Percentiles rank a stretch among this genome's conserved stretches.
phyloP scores from a whole-genome alignment of 1,140 invertebrate genomes.

The Cephus cinctus region DNA sequence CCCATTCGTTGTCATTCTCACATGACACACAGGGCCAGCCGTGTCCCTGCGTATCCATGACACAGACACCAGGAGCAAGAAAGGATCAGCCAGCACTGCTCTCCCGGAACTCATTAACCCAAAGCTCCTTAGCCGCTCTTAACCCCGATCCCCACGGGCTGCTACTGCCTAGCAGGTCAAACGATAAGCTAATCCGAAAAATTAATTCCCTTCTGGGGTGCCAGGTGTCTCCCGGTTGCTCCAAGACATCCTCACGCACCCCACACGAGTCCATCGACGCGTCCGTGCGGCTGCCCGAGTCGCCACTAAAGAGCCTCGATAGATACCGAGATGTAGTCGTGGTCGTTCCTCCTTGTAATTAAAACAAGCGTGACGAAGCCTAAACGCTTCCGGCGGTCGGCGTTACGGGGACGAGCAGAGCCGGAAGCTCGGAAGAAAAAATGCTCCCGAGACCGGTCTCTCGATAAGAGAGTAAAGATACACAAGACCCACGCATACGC shows the following conservation, averaged over 20 bases:
- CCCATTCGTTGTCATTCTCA: neutral
- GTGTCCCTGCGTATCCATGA: no score
- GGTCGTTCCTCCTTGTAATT: slow-evolving; percentile 29
- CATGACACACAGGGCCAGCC: slow-evolving; percentile 6
- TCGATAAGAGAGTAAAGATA: no score
- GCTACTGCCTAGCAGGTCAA: slow-evolving; percentile 11
- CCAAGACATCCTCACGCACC: no score
- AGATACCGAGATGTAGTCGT: no score
- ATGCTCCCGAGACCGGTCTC: no score
- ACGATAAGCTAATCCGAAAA: slow-evolving; percentile 55
- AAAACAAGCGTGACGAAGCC: slow-evolving; percentile 50
- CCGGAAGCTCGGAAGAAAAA: slow-evolving; percentile 42
- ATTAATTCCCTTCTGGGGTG: slow-evolving; percentile 46
- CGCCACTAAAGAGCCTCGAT: no score
- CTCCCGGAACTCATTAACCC: slow-evolving; percentile 41
- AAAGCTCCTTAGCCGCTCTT: slow-evolving; percentile 44
- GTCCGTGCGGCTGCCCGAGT: no score
- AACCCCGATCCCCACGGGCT: slow-evolving; percentile 32
- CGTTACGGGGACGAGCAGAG: slow-evolving; percentile 19
- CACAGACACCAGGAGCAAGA: no score
- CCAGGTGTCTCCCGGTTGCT: slow-evolving; percentile 47
- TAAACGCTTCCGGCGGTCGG: slow-evolving; percentile 47
- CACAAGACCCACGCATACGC: no score
- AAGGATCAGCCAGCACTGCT: neutral
- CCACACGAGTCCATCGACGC: no score